Evolutionary conservation across 2,888 invertebrate genomes (phyloP).

Genomic region (Odiellus spinosus): DNA sequence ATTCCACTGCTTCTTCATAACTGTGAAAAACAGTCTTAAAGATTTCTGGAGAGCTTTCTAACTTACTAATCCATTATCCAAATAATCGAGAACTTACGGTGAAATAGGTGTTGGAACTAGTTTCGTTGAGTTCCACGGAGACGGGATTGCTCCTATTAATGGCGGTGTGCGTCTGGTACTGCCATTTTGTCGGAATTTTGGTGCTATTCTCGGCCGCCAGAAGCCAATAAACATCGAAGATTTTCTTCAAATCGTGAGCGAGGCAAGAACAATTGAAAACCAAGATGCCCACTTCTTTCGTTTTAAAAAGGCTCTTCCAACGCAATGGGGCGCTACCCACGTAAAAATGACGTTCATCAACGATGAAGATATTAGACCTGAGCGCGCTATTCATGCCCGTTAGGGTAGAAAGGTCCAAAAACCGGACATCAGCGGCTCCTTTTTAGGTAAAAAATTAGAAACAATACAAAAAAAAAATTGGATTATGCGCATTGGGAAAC

Average conservation of each 20-base stretch:
- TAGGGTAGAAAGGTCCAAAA: slow-evolving; percentile 62
- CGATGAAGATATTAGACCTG: slow-evolving; percentile 88
- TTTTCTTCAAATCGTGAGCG: slow-evolving; percentile 65
- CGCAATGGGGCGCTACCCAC: slow-evolving; percentile 96
- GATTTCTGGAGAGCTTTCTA: too few species aligned
- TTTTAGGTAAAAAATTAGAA: too few species aligned
- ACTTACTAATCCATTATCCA: too few species aligned
- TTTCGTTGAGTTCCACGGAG: slow-evolving; percentile 20
- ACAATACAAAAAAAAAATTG: too few species aligned
- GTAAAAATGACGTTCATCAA: slow-evolving; percentile 75
- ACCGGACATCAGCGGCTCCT: slow-evolving; percentile 46
- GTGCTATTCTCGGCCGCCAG: slow-evolving; percentile 45
- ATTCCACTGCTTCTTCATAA: too few species aligned
- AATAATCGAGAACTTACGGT: too few species aligned
- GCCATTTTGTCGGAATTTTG: slow-evolving; percentile 62
- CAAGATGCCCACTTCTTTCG: slow-evolving; percentile 75
- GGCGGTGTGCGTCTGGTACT: slow-evolving; percentile 47
- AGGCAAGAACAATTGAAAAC: slow-evolving; percentile 68
- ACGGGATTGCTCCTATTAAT: slow-evolving; percentile 26
- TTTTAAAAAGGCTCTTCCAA: slow-evolving; percentile 90
- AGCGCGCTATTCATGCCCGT: slow-evolving; percentile 63
- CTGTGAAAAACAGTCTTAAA: too few species aligned
- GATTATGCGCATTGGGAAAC: too few species aligned
- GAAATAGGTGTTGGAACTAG: slow-evolving; percentile 21
- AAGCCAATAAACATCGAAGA: slow-evolving; percentile 84